Base-by-base conservation (phyloP, 2,113 vertebrate species). In the Callorhinus ursinus region DNA sequence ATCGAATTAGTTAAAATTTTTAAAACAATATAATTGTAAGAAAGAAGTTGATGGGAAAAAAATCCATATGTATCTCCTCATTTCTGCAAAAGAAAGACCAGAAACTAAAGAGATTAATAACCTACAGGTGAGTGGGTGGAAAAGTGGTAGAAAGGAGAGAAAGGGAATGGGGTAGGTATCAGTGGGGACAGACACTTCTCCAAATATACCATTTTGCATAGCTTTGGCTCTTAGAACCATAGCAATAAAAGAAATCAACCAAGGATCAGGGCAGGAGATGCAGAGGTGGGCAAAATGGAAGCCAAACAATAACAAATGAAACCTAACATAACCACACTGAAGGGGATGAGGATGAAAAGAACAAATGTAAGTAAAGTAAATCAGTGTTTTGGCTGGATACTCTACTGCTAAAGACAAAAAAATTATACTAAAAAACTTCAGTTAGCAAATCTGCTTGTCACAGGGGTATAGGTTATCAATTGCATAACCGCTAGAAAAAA, bases 41-140 rank as follows among this genome's bases (percentile, higher is more conserved):
- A 77, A 83, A 46, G 31, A 72, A 84, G 42, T 33, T 4, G 24
- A 80, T 71, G 49, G 77, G 7, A 8, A 92, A 63, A 67, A 86
- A 86, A 81, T 28, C 69, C 13, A 53, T 26, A 55, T 16, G 4
- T 63, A 61, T 46, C 51, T 94, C 57, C 39, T 94, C 57, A 46
- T 90, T 84, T 95, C 55, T 84, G 14, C 31, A 46, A 90, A 90
- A 76, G 36, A 90, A 95, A 59, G 84, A 57, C 21, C 57, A 77
- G 46, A 84, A 84, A 77, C 69, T 55, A 77, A 83, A 77, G 76
- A 81, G 51, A 42, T 8, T 65, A 42, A 28, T 55, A 67, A 19
- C 28, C 3, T 21, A 51, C 1, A 15, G n/a, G 49, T 24, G 18
- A n/a, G 5, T 24, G 22, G 18, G 12, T 42, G 22, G 59, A 33